Conservation (phyloP, 2,888 invertebrate genomes). For the Ecliptopera silaceata region DNA sequence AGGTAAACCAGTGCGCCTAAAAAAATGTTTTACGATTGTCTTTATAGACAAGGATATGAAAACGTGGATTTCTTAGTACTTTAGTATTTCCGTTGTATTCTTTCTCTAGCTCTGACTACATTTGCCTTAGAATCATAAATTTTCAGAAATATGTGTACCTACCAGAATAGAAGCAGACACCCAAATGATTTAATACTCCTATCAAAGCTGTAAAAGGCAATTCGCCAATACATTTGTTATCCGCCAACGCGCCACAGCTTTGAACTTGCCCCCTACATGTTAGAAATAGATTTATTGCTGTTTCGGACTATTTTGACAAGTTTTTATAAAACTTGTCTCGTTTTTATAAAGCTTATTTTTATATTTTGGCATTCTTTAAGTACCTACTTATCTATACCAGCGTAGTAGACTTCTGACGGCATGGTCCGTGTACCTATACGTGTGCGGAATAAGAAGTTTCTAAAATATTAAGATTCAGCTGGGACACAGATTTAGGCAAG, state of each 20-base stretch:
- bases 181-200: constrained; percentile 6
- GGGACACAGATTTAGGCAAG: not conserved
- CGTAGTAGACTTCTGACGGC: no score
- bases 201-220: constrained; percentile 17
- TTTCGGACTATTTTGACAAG: constrained; percentile 21
- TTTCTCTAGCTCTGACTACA: not conserved
- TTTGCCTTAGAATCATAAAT: not conserved
- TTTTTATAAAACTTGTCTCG: no score
- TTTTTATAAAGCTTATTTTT: constrained; percentile 2
- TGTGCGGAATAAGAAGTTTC: no score
- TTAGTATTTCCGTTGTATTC: no score
- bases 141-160: not conserved
- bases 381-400: no score
- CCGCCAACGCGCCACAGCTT: constrained; percentile 27
- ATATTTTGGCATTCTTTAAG: not conserved
- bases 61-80: no score
- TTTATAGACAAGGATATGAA: no score
- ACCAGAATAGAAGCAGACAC: constrained; percentile 1
- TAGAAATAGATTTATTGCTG: constrained; percentile 25
- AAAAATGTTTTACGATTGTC: no score
- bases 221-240: constrained; percentile 16
- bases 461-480: no score
- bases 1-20: no score
- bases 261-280: constrained; percentile 18
- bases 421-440: no score